Base-by-base conservation (phyloP, 2,113 vertebrate species). In the Anas platyrhynchos region DNA sequence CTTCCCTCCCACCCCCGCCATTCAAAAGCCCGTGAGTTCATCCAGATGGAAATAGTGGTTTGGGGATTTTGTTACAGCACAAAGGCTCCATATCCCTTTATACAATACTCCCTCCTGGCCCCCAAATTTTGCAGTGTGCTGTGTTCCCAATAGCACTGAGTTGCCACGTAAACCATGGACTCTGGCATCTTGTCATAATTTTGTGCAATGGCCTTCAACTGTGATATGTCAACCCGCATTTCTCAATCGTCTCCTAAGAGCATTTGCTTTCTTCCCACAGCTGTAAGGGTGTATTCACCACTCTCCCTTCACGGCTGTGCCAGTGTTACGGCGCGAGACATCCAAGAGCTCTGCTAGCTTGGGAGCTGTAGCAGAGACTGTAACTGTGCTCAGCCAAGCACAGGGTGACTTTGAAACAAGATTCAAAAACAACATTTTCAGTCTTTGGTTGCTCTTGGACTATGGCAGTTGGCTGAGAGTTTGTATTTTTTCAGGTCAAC, bases 341-440 rank as follows among this genome's bases (percentile, higher is more conserved):
- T 4, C 8, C 0, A 0, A 43, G 63, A 66, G 17, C 43, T 46
- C 9, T 38, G 38, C 74, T 71, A 63, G 29, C 16, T 48, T 1
- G 2, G 50, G 29, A 41, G 36, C 34, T 11, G 41, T 9, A 74
- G 38, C 29, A 29, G 59, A 43, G 27, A 66, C 46, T 9, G 4
- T 5, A 6, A 50, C 1, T 66, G 65, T 31, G 20, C 14, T 81
- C 56, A 79, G 69, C 77, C 63, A 20, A 78, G 66, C 81, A 55
- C 52, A 65, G 32, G 71, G 38, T 16, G 63, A 16, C 34, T 66
- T 74, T 52, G 48, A 75, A 82, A 68, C 3, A 13, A 11, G 29
- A 17, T 46, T 84, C n/a, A 13, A 62, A 76, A 92, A 44, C 65
- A 56, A 27, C 6, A 3, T 75, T 85, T 91, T 83, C 71, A 54